Base-by-base conservation (phyloP, 2,113 vertebrate genomes). In the Burhinus oedicnemus region DNA sequence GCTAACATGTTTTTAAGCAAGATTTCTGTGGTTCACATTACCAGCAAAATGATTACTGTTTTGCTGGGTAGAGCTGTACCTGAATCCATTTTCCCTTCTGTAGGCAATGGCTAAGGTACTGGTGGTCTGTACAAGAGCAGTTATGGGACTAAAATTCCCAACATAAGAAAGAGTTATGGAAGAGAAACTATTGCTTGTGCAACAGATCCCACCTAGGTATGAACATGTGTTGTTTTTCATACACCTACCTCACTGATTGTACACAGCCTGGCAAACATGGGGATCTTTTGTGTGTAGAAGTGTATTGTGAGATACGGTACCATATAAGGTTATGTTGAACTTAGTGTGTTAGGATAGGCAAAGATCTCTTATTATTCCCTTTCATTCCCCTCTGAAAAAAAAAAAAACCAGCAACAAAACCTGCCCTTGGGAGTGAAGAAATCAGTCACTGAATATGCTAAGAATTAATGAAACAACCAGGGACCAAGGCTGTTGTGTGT, bases 321-420 rank as follows among this genome's bases (percentile, higher is more conserved):
- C 1, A 0, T 3, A 6, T 30, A n/a, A 55, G 5, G 10, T 19
- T 34, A 47, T 2, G 8, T 51, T 42, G 26, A 71, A 64, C 7
- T 76, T 45, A 6, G 20, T 64, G 12, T 47, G 12, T 51, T 61
- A 69, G 11, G 23, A 36, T 12, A 44, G 14, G 13, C 34, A 84
- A 83, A 57, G 22, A n/a, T 7, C 17, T 61, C 8, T 87, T 47
- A 20, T 23, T 32, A 54, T 36, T 65, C 5, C 5, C 16, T 66
- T 76, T 38, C 12, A 66, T 60, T 76, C 4, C 12, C 7, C 13
- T 78, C 9, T 8, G 5, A 6, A 61, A 23, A 34, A 52, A 64
- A 25, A 40, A 17, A 30, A 78, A 54, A 45, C 18, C 20, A 49
- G 36, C 5, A 5, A 5, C 9, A 45, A 79, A 62, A 49, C 3